Evolutionary conservation across 1,140 invertebrate species (phyloP).

Genomic region (Pseudomyrmex cubaensis): DNA sequence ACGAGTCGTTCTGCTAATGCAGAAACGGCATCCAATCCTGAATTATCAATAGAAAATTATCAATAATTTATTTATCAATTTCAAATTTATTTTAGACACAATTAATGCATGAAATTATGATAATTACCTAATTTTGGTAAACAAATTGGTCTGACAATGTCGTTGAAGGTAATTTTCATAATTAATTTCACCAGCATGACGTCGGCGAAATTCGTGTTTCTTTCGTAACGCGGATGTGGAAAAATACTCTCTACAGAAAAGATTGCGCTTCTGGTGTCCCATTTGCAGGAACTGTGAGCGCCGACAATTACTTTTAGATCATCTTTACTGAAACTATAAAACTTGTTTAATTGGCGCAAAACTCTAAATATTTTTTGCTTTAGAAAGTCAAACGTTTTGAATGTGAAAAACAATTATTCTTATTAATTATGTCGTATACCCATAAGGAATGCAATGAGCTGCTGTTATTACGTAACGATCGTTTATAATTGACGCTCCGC

Average conservation of each 20-base stretch:
- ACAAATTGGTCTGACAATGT: conserved; percentile 85
- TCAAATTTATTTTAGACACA: background rate
- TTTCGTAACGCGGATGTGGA: conserved; percentile 22
- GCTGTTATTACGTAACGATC: conserved; percentile 86
- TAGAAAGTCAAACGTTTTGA: background rate
- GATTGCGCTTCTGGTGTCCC: conserved; percentile 3
- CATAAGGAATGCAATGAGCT: conserved; percentile 84
- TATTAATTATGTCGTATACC: conserved; percentile 20
- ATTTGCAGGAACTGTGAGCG: conserved; percentile 25
- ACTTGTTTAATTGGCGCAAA: background rate
- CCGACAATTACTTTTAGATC: conserved; percentile 37
- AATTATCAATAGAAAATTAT: background rate
- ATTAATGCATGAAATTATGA: background rate
- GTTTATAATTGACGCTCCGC: conserved; percentile 86
- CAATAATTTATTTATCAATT: conserved; percentile 2
- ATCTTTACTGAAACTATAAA: conserved; percentile 24
- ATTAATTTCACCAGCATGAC: conserved; percentile 81
- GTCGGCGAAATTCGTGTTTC: conserved; percentile 76
- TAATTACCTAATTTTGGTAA: conserved; percentile 83
- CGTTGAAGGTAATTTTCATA: conserved; percentile 77
- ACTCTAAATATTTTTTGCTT: background rate
- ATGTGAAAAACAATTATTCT: background rate
- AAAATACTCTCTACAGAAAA: conserved; percentile 28
- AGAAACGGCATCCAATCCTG: background rate
- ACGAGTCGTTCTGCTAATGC: background rate